Base-by-base conservation (phyloP, 2,113 vertebrate species). In the Fukomys damarensis region DNA sequence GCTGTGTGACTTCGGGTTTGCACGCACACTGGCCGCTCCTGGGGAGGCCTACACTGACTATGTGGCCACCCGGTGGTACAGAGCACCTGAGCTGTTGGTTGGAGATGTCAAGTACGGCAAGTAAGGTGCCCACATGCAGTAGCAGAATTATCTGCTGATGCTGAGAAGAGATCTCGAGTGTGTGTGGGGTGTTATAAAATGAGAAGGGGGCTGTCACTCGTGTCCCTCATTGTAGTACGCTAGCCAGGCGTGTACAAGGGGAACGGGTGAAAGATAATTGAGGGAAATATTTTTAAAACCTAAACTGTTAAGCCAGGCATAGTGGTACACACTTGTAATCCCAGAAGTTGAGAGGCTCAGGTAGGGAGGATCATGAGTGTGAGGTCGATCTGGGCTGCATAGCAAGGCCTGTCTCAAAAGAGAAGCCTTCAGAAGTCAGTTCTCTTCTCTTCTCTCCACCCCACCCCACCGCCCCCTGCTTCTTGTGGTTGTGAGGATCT, bases 1-100 rank as follows among this genome's bases (percentile, higher is more conserved):
- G 82, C 97, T 99, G 0, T 99, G 99, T 35, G 99, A 99, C 95
- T 99, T 99, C 2, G 99, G 99, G 8, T 99, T 99, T 96, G 99
- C 99, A 0, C 98, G 99, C 3, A 98, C 98, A 0, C 59, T 99
- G 95, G 98, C 98, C 0, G 94, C 98, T 4, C 98, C 99, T 0
- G 98, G 98, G 1, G 99, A 99, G n/a, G 96, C 94, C 20, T 99
- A 99, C 85, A 99, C 99, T 0, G 99, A 99, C 95, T 99, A 99
- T 0, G 99, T 99, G 95, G 99, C 99, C 0, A 99, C 99, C 0
- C 98, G 99, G 2, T 99, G 99, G 99, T 99, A 99, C 98, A 97
- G 99, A 94, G 99, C 99, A 3, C 99, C 99, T 0, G 99, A 99
- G 82, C 99, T 99, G n/a, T 97, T 99, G 97, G 99, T 99, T 87